Evolutionary conservation across 2,797 vertebrate genomes (phyloP).

Genomic region (Microctenopoma lineatum): DNA sequence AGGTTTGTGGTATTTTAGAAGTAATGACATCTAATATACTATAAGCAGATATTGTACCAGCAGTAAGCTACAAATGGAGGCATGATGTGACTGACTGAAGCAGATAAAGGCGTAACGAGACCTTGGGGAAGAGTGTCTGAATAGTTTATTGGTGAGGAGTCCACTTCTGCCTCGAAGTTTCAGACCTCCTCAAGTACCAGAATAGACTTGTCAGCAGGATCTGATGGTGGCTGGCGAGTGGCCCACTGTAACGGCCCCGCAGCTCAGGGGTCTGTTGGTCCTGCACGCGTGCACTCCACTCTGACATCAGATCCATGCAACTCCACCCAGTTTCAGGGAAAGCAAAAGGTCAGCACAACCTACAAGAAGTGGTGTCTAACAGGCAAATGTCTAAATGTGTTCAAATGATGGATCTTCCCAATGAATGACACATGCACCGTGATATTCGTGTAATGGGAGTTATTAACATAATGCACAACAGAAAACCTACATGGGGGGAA

Average conservation of each 20-base stretch:
- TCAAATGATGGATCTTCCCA: background rate
- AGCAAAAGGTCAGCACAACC: constrained; percentile 67
- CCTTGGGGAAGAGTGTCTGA: constrained; percentile 28
- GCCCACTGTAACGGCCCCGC: constrained; percentile 64
- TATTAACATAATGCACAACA: background rate
- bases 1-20: constrained; percentile 14
- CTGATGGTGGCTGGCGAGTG: constrained; percentile 52
- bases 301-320: constrained; percentile 54
- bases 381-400: constrained; percentile 4
- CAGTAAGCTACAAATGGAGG: constrained; percentile 13
- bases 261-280: constrained; percentile 24
- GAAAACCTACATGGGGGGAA: background rate
- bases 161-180: constrained; percentile 45
- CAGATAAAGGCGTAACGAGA: constrained; percentile 39
- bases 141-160: constrained; percentile 52
- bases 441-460: no score
- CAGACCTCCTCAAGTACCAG: constrained; percentile 56
- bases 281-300: constrained; percentile 56
- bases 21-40: constrained; percentile 18
- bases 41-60: constrained; percentile 11
- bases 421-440: background rate
- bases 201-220: constrained; percentile 80
- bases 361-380: constrained; percentile 25
- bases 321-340: constrained; percentile 49
- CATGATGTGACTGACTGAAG: constrained; percentile 30